Percentiles rank a stretch among this genome's conserved stretches.
Evolutionary conservation across 2,797 vertebrate species (phyloP).

Genomic region (Spinus pinus): DNA sequence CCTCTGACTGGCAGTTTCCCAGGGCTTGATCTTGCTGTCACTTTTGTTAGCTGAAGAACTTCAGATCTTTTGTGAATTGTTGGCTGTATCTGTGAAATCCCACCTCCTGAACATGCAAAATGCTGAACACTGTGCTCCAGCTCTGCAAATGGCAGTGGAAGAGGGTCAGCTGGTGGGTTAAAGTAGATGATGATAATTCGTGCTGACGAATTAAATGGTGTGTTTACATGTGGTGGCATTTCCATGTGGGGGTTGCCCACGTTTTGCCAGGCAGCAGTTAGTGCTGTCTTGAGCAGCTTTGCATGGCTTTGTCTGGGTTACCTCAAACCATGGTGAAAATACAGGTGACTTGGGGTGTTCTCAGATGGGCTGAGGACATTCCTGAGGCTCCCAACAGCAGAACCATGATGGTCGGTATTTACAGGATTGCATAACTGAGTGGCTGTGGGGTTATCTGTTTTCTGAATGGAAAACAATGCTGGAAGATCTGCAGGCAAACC

Average conservation of each 20-base stretch:
- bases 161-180: background rate
- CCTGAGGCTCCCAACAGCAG: background rate
- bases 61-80: background rate
- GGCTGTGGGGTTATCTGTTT: background rate
- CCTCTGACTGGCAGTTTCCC: background rate
- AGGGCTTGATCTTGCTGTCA: background rate
- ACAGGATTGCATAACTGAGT: background rate
- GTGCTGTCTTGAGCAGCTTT: background rate
- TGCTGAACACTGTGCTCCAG: background rate
- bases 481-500: background rate
- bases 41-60: background rate
- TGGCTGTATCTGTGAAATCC: background rate
- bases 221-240: background rate
- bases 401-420: background rate
- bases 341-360: accelerated
- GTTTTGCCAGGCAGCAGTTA: background rate
- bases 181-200: background rate
- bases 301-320: background rate
- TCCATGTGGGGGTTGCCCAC: accelerated
- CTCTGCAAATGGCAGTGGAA: background rate
- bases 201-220: background rate
- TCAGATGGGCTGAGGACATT: background rate
- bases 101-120: background rate
- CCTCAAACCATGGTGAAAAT: background rate
- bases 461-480: background rate